Evolutionary conservation across 2,888 invertebrate species (phyloP), one percentile per base, ranked within the genome.

Genomic region (Nudaria mundana): DNA sequence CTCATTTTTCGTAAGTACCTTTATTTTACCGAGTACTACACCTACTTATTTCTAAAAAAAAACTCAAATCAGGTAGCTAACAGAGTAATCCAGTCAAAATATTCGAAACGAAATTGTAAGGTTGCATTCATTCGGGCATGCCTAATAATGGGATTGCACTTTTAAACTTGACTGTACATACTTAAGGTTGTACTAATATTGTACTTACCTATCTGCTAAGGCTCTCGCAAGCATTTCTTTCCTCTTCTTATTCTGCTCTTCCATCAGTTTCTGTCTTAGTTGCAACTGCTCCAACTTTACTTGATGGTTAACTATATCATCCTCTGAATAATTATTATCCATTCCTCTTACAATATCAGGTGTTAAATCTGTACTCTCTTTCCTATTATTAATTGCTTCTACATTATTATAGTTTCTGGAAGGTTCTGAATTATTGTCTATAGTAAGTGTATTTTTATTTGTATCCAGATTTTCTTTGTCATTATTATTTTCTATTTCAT

Each of bases 201-300:
- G 5, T 29, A 25, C 52, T 76, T 66, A 93, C 93, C 94, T 92
- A 66, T 94, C 93, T 52, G 93, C 93, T 32, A 95, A 89, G 7
- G 94, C 94, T 76, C 92, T 93, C 1, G 92, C 81, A 6, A 95
- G 80, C 75, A 94, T 86, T 65, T 93, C 92, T 73, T 93, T 94
- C 51, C 94, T 91, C 56, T 92, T 92, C 56, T 93, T 92, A 79
- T 95, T 95, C 66, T 94, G 94, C 71, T 95, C 95, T 67, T 95
- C 93, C 71, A 95, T 94, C 50, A 93, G 66, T 73, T 92, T 94
- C 61, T 95, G 94, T 48, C 93, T 91, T 8, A 91, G 67, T 71
- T 94, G 93, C 60, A 95, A 91, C 52, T 93, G 92, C 48, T 92
- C 92, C 10, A 93, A 66, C 46, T 92, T 91, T 0, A 86, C 80